A percentile compares a stretch with the other conserved stretches of the same genome.
phyloP scores from a whole-genome alignment of 2,113 vertebrate genomes.

The Acinonyx jubatus region DNA sequence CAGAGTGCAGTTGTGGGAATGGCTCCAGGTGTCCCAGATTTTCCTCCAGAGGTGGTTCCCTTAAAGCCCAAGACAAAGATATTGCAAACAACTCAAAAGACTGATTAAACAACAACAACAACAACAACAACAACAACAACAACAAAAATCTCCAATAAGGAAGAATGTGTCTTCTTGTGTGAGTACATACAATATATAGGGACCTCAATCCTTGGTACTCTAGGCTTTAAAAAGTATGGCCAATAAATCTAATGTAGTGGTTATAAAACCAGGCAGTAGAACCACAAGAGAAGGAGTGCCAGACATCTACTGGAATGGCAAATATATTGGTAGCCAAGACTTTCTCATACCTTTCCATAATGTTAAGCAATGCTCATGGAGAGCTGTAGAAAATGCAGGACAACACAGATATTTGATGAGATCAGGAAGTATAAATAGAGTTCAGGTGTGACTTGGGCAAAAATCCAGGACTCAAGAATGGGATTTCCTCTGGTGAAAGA shows the following conservation, averaged over 20 bases:
- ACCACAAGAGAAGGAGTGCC: neutral
- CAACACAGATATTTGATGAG: neutral
- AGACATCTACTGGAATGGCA: neutral
- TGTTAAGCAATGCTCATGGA: neutral
- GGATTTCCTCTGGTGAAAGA: neutral
- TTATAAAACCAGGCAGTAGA: neutral
- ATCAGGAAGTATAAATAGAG: neutral
- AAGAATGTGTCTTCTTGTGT: neutral
- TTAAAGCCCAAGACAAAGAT: neutral
- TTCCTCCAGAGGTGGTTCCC: neutral
- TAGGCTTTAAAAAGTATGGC: neutral
- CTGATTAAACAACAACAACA: neutral
- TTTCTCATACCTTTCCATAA: neutral
- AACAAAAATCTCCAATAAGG: neutral
- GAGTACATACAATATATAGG: neutral
- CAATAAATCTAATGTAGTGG: neutral
- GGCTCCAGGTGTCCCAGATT: neutral
- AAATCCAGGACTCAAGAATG: slow-evolving; percentile 8
- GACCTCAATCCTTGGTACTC: neutral
- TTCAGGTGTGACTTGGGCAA: neutral
- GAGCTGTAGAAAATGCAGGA: neutral
- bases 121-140: neutral
- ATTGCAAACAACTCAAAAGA: neutral
- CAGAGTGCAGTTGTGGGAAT: neutral
- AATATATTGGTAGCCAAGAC: neutral